phyloP scores from a whole-genome alignment of 35 echinoderm and acorn worm species.

The Anneissia japonica region DNA sequence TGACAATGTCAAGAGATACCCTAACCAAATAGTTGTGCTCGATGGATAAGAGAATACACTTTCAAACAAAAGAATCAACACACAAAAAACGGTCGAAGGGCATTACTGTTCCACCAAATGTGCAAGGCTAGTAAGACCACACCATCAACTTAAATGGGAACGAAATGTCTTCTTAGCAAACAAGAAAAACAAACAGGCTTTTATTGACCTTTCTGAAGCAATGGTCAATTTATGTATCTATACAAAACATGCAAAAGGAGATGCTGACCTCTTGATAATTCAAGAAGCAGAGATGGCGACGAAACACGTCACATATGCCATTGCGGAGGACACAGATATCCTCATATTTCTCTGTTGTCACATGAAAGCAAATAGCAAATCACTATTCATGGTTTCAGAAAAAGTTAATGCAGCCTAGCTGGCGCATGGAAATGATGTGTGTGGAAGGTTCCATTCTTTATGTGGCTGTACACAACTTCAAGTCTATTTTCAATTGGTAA shows the following conservation, averaged over 20 bases:
- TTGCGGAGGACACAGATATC: slow-evolving; percentile 15
- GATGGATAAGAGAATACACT: slow-evolving; percentile 15
- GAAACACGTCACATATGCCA: neutral
- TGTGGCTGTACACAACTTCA: slow-evolving; percentile 31
- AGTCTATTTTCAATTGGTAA: no score
- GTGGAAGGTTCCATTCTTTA: slow-evolving; percentile 19
- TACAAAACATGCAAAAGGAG: slow-evolving; percentile 31
- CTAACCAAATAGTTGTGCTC: slow-evolving; percentile 26
- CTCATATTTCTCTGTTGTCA: slow-evolving; percentile 8
- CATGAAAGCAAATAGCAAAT: neutral
- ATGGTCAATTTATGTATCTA: neutral
- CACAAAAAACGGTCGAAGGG: slow-evolving; percentile 9
- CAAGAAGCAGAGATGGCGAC: slow-evolving; percentile 4
- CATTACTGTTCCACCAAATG: neutral
- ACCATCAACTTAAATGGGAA: neutral
- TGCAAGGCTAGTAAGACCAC: neutral
- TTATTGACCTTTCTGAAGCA: slow-evolving; percentile 7
- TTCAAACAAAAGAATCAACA: slow-evolving; percentile 33
- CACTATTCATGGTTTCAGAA: slow-evolving; percentile 21
- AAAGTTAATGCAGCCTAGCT: neutral
- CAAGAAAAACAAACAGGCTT: slow-evolving; percentile 10
- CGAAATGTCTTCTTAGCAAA: neutral
- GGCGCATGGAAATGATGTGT: slow-evolving; percentile 12
- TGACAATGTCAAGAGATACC: slow-evolving; percentile 25
- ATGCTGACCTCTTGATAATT: slow-evolving; percentile 18